A percentile compares a stretch with the other conserved stretches of the same genome.
Conservation (phyloP, 2,797 vertebrate genomes). For the Neoniphon sammara region DNA sequence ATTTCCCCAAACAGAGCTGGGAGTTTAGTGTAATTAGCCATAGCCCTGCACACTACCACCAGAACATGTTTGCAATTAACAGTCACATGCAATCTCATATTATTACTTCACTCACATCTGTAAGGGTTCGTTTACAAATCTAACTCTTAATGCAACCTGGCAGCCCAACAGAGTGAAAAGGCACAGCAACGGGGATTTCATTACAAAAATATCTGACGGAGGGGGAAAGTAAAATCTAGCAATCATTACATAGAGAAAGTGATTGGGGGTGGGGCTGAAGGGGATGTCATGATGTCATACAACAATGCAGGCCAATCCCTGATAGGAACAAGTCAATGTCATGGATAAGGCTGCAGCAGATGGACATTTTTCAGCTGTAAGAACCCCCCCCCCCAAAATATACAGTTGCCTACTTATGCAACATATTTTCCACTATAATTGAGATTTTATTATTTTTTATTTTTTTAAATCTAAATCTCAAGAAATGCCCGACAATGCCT, state of each 20-base stretch:
- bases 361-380: slow-evolving; percentile 6
- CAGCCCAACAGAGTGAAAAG: slow-evolving; percentile 64
- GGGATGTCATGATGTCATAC: slow-evolving; percentile 48
- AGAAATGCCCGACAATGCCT: too few species aligned
- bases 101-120: slow-evolving; percentile 76
- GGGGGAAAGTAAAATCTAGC: slow-evolving; percentile 32
- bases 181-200: slow-evolving; percentile 53
- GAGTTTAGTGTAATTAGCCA: slow-evolving; percentile 69
- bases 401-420: background rate
- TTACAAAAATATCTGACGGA: slow-evolving; percentile 49
- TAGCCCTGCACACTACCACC: slow-evolving; percentile 48
- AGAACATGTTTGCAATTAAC: slow-evolving; percentile 77
- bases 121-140: slow-evolving; percentile 69
- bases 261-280: background rate
- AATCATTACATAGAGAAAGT: slow-evolving; percentile 22
- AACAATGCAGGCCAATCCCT: slow-evolving; percentile 20
- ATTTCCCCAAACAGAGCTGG: slow-evolving; percentile 59
- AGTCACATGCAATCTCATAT: slow-evolving; percentile 71
- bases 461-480: too few species aligned
- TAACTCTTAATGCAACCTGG: slow-evolving; percentile 59
- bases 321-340: slow-evolving; percentile 32
- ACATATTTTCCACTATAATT: background rate
- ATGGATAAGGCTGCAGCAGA: slow-evolving; percentile 5
- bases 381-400: background rate
- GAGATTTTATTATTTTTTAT: background rate